Evolutionary conservation across 2,888 invertebrate genomes (phyloP), one percentile per base, ranked within the genome.

Genomic region (Agrenia bidenticulata): DNA sequence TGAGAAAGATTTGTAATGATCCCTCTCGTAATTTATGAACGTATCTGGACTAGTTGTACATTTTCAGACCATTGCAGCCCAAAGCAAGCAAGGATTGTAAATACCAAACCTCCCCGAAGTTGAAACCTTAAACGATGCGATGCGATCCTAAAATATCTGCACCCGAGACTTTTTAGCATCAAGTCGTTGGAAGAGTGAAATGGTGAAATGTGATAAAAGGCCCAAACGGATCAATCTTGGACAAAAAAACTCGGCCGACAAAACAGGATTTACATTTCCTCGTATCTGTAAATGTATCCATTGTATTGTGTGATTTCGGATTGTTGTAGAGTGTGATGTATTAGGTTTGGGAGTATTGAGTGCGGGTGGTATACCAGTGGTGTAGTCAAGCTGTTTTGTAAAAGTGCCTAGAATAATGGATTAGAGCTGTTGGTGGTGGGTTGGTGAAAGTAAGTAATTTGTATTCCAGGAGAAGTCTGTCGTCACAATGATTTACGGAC

Each of bases 401-500:
- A 55, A 55, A 55, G 55, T 55, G 55, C 55, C 24, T 32, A 17
- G 55, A 55, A 55, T 55, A 55, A 55, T 55, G 55, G 55, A 55
- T 55, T 27, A 55, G 55, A 32, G 27, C 24, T 55, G 55, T 55
- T 55, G 26, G 51, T 24, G 19, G 45, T 15, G 5, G 45, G 45
- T 15, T 2, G 41, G 57, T 39, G 57, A 57, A 57, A 57, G 57
- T 57, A 67, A 70, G 70, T 70, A 67, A 70, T 70, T 70, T 70
- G 70, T 70, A 70, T 70, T 66, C 70, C 67, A 64, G 64, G 54
- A 60, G 50, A 69, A 64, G 66, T 61, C 70, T 67, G 70, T 67
- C 70, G 67, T 70, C 70, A 70, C 63, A 63, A 63, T 70, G 70
- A 70, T 70, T 70, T 70, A 70, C 66, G 67, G 63, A 57, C 42